A percentile compares a stretch with the other conserved stretches of the same genome.
These are phyloP conservation scores for Syngnathus floridae DNA, from an alignment of 2,113 vertebrate species.

Conservation along the genomic window DNA sequence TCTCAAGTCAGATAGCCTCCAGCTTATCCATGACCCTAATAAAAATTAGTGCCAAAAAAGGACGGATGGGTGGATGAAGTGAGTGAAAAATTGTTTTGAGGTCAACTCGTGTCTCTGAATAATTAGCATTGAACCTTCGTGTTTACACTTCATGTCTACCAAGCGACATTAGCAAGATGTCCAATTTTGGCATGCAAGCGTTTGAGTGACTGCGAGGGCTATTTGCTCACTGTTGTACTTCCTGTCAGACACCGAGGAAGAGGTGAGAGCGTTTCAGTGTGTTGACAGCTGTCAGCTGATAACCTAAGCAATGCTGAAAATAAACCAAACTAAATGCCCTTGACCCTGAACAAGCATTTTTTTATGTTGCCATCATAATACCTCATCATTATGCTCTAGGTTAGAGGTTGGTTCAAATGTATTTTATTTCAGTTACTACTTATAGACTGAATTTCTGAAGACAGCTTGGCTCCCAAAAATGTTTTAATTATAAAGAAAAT, in stretches of 20 bases:
- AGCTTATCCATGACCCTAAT: background rate
- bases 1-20: no score
- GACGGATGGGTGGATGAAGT: background rate
- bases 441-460: conserved; percentile 5
- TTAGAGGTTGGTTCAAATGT: conserved; percentile 34
- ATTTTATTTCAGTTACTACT: conserved; percentile 6
- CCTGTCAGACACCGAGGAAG: conserved; percentile 6
- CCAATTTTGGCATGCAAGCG: conserved; percentile 3
- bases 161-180: conserved; percentile 4
- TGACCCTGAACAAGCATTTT: conserved; percentile 41
- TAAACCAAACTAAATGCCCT: conserved; percentile 7
- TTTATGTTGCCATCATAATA: conserved; percentile 58
- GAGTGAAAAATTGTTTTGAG: background rate
- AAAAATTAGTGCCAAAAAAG: background rate
- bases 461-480: background rate
- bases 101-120: background rate
- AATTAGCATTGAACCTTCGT: background rate
- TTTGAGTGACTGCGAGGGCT: background rate
- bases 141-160: background rate
- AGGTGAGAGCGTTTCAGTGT: conserved; percentile 5
- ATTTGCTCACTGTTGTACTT: conserved; percentile 11
- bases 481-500: conserved; percentile 39
- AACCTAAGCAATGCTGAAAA: conserved; percentile 1
- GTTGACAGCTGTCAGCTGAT: conserved; percentile 12
- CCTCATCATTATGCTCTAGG: background rate